A percentile compares a stretch with the other conserved stretches of the same genome.
Conservation (phyloP, 1,140 invertebrate species). For the Scaptomyza graminum region DNA sequence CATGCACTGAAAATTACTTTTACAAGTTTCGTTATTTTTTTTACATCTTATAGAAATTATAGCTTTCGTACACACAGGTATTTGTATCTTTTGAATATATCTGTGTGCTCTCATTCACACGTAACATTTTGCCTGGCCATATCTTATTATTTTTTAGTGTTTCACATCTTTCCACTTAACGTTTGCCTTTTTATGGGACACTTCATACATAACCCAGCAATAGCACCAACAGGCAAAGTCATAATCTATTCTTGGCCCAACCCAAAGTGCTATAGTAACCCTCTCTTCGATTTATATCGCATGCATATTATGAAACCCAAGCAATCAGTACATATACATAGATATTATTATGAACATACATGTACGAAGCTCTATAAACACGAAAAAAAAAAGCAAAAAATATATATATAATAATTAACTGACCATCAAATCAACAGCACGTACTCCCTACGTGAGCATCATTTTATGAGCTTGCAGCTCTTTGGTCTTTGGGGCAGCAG, state of each 20-base stretch:
- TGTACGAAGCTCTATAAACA: slow-evolving; percentile 67
- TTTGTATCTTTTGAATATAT: not conserved
- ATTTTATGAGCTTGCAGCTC: slow-evolving; percentile 45
- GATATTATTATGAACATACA: slow-evolving; percentile 17
- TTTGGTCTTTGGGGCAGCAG: no score
- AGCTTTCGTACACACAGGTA: not conserved
- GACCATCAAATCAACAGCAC: slow-evolving; percentile 81
- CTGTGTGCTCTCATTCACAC: slow-evolving; percentile 33
- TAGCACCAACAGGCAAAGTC: not conserved
- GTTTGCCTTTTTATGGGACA: slow-evolving; percentile 57
- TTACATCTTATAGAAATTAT: not conserved
- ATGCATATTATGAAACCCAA: slow-evolving; percentile 44
- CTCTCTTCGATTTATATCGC: slow-evolving; percentile 50
- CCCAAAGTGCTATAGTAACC: slow-evolving; percentile 38
- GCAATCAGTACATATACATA: not conserved
- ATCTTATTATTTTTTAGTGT: slow-evolving; percentile 21
- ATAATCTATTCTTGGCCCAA: slow-evolving; percentile 49
- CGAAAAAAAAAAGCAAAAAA: slow-evolving; percentile 65
- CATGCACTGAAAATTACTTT: no score
- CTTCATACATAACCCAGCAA: slow-evolving; percentile 19
- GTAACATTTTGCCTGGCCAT: slow-evolving; percentile 19
- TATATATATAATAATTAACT: slow-evolving; percentile 76
- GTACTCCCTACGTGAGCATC: slow-evolving; percentile 77
- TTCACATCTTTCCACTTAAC: slow-evolving; percentile 7
- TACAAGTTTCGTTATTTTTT: no score